phyloP scores from a whole-genome alignment of 2,113 vertebrate genomes.

The Diphyllodes magnificus region DNA sequence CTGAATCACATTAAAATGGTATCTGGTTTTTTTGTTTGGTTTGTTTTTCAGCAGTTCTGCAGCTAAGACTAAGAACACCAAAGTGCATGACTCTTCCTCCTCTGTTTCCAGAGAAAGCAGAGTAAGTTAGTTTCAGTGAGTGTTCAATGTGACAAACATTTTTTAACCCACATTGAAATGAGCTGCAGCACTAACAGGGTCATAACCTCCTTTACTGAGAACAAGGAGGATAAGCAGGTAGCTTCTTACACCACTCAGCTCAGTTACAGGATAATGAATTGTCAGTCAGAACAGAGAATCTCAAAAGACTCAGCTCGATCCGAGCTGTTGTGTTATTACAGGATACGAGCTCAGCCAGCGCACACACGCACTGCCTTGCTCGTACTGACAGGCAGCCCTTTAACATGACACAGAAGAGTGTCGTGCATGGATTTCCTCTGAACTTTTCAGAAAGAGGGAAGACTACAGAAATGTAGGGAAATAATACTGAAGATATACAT shows the following conservation, averaged over 20 bases:
- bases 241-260: not conserved
- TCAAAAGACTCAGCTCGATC: not conserved
- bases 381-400: not conserved
- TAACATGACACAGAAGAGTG: not conserved
- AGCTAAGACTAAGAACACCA: not conserved
- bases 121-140: not conserved
- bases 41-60: not conserved
- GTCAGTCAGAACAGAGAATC: not conserved
- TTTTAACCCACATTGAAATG: not conserved
- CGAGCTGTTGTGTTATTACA: accelerated
- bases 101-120: not conserved
- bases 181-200: not conserved
- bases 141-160: not conserved
- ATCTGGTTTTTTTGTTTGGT: not conserved
- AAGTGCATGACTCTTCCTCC: not conserved
- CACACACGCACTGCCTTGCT: not conserved
- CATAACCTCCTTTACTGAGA: not conserved
- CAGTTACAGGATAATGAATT: not conserved
- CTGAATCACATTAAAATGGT: not conserved
- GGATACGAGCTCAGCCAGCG: not conserved
- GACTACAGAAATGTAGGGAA: not conserved
- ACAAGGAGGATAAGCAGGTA: not conserved
- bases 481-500: not conserved
- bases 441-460: not conserved
- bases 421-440: not conserved